Evolutionary conservation across 1,140 invertebrate genomes (phyloP), one percentile per base, ranked within the genome.

Genomic region (Triops cancriformis): DNA sequence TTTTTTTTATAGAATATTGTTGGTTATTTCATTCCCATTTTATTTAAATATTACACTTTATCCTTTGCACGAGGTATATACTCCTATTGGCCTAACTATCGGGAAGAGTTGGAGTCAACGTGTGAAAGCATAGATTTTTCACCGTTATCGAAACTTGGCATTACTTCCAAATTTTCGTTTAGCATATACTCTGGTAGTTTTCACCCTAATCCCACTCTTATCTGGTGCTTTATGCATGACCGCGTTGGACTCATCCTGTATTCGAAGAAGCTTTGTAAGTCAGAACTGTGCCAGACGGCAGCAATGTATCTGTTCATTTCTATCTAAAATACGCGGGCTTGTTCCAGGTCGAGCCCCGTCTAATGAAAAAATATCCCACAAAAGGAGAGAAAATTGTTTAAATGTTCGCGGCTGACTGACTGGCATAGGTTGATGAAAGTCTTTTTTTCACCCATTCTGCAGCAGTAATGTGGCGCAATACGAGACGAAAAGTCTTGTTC

Each of bases 221-320:
- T 64, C 51, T 64, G 14, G 3, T 64, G 10, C 51, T 64, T 64
- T 64, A 64, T 64, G 51, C 51, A 64, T 64, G 51, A 64, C 23
- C 51, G 51, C 51, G 51, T 64, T 64, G 51, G 51, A 64, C 51
- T 64, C 23, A 14, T 64, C 51, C 23, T 64, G 2, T 64, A 18
- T 64, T 23, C n/a, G 1, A 64, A 64, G 23, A 64, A 9, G 51
- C 51, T 64, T 64, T 64, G 23, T 64, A 64, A 64, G 51, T 64
- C 51, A 64, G 51, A 64, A 64, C 23, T 64, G 51, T 64, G 51
- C 51, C 51, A 64, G 51, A 64, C 51, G 51, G 51, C 51, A 64
- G 51, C 14, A 64, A 64, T 64, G 23, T 64, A 1, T 64, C 51
- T 64, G 51, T 64, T 6, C 23, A 64, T 64, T 64, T 64, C 51